phyloP scores from a whole-genome alignment of 2,113 vertebrate species.

The Lagenorhynchus albirostris region DNA sequence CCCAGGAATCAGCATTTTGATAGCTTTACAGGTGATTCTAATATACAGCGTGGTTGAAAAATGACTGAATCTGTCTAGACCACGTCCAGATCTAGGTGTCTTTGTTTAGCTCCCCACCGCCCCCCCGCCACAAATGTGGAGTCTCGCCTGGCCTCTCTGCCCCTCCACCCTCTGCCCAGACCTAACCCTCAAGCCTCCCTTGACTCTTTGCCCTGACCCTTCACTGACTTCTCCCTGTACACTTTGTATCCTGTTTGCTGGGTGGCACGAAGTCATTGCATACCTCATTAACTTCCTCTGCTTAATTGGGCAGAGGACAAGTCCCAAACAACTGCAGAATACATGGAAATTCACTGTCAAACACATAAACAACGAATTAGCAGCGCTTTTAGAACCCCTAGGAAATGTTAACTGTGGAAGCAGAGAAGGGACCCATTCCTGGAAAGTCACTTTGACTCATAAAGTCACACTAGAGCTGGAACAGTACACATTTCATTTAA shows the following conservation, averaged over 20 bases:
- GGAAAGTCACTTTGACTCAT: not conserved
- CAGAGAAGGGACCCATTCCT: not conserved
- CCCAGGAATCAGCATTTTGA: not conserved
- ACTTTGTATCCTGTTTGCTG: slow-evolving; percentile 27
- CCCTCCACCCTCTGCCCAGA: not conserved
- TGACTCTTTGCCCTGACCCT: not conserved
- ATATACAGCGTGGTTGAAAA: not conserved
- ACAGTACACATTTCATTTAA: not conserved
- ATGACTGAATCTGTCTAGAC: not conserved
- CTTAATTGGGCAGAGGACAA: slow-evolving; percentile 74
- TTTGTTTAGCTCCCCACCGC: too few species aligned
- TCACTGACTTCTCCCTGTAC: not conserved
- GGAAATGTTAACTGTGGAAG: not conserved
- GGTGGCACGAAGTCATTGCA: slow-evolving; percentile 61
- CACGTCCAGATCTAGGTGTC: not conserved
- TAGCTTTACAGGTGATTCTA: not conserved
- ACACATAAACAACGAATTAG: not conserved
- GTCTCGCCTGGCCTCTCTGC: not conserved
- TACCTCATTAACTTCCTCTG: slow-evolving; percentile 78
- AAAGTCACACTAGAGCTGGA: not conserved
- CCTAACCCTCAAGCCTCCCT: not conserved
- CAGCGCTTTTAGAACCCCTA: not conserved
- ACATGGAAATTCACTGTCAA: slow-evolving; percentile 67
- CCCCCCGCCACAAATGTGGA: not conserved
- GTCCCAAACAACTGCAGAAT: slow-evolving; percentile 69